A percentile compares a stretch with the other conserved stretches of the same genome.
These are phyloP conservation scores for Chelmon rostratus DNA, from an alignment of 2,797 vertebrate genomes.

Conservation along the genomic window DNA sequence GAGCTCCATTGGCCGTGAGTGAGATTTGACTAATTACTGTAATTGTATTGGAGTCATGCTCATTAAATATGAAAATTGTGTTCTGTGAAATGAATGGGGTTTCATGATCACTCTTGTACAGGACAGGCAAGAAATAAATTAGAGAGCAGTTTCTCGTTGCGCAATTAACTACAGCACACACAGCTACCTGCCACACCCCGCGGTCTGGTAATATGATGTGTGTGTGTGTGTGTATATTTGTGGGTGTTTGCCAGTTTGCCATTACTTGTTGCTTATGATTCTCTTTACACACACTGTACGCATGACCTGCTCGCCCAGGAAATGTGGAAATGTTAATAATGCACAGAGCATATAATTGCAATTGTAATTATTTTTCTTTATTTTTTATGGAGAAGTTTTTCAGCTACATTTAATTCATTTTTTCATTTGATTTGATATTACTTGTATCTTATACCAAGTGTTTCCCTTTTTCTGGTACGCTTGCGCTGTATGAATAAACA, in stretches of 20 bases:
- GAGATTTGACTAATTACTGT: constrained; percentile 98
- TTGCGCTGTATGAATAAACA: constrained; percentile 8
- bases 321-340: constrained; percentile 66
- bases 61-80: constrained; percentile 99
- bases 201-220: constrained; percentile 47
- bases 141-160: constrained; percentile 73
- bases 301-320: constrained; percentile 59
- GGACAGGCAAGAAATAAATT: constrained; percentile 86
- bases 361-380: constrained; percentile 60
- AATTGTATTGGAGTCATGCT: constrained; percentile 97
- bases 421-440: constrained; percentile 41
- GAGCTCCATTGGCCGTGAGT: constrained; percentile 92
- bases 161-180: constrained; percentile 78
- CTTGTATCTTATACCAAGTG: constrained; percentile 9
- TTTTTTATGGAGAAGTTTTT: constrained; percentile 47
- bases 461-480: not conserved
- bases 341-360: constrained; percentile 67
- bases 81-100: constrained; percentile 86
- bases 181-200: constrained; percentile 74
- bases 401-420: constrained; percentile 45
- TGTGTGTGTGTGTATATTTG: constrained; percentile 35
- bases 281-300: constrained; percentile 44
- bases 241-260: constrained; percentile 48
- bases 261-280: constrained; percentile 73
- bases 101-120: constrained; percentile 93